These are phyloP conservation scores for Odontomyia ornata DNA, from an alignment of 2,888 invertebrate genomes.

Conservation along the genomic window DNA sequence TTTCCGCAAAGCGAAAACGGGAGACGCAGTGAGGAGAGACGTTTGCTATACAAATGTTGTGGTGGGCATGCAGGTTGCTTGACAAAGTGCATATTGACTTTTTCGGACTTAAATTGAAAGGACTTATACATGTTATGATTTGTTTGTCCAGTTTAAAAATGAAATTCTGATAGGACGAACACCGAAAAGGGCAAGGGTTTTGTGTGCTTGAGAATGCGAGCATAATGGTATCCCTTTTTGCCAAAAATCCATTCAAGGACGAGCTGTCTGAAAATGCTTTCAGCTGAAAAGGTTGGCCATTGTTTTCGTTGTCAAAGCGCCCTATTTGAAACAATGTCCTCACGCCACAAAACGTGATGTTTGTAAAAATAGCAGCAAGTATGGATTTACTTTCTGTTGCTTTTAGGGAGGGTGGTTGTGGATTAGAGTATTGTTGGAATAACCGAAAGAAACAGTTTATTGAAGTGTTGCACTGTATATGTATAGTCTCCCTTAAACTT, in stretches of 20 bases:
- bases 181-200: not conserved
- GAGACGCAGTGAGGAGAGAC: not conserved
- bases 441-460: not conserved
- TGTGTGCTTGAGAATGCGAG: too few species aligned
- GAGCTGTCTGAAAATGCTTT: too few species aligned
- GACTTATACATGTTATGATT: constrained; percentile 1
- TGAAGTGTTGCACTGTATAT: not conserved
- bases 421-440: too few species aligned
- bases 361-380: too few species aligned
- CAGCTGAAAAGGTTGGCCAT: too few species aligned
- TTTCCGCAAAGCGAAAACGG: not conserved
- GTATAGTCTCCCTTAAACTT: not conserved
- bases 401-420: too few species aligned
- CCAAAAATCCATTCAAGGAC: too few species aligned
- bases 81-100: not conserved
- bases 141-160: not conserved
- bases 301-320: too few species aligned
- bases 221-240: too few species aligned
- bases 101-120: not conserved
- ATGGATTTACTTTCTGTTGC: too few species aligned
- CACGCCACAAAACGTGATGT: too few species aligned
- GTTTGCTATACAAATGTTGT: not conserved
- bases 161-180: not conserved
- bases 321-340: too few species aligned
- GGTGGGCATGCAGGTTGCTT: not conserved